A percentile compares a stretch with the other conserved stretches of the same genome.
These are phyloP conservation scores for Pachypanchax playfairii DNA, from an alignment of 2,113 vertebrate genomes.

Conservation along the genomic window DNA sequence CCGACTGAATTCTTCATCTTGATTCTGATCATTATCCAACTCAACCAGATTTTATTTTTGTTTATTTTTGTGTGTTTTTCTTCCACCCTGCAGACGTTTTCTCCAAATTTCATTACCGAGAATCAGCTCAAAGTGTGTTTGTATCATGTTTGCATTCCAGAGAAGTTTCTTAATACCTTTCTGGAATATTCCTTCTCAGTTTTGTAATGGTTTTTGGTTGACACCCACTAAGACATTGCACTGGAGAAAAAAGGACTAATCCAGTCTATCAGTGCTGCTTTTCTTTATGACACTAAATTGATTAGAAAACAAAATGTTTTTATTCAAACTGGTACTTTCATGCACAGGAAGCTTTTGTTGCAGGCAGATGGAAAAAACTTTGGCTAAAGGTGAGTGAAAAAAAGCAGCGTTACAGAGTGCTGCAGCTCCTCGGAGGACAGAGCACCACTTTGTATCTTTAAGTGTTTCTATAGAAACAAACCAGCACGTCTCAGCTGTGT, in stretches of 20 bases:
- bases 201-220: background rate
- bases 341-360: background rate
- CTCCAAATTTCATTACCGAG: background rate
- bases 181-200: constrained; percentile 5
- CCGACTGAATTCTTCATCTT: constrained; percentile 12
- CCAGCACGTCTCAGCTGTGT: constrained; percentile 33
- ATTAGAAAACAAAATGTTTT: no score
- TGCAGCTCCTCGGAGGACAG: constrained; percentile 41
- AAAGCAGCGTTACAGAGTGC: constrained; percentile 18
- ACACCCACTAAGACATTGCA: background rate
- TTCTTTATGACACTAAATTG: no score
- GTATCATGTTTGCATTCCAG: background rate
- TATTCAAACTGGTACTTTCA: background rate
- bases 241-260: background rate
- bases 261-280: background rate
- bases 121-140: constrained; percentile 3
- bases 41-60: background rate
- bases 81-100: background rate
- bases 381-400: constrained; percentile 27
- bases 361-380: constrained; percentile 16
- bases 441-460: constrained; percentile 44
- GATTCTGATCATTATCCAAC: constrained; percentile 17
- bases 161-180: constrained; percentile 17
- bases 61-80: constrained; percentile 26
- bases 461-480: constrained; percentile 73